Percentiles rank a stretch among this genome's conserved stretches.
These are phyloP conservation scores for Ichneumoninae sp. DNA, from an alignment of 2,888 invertebrate genomes.

Conservation along the genomic window DNA sequence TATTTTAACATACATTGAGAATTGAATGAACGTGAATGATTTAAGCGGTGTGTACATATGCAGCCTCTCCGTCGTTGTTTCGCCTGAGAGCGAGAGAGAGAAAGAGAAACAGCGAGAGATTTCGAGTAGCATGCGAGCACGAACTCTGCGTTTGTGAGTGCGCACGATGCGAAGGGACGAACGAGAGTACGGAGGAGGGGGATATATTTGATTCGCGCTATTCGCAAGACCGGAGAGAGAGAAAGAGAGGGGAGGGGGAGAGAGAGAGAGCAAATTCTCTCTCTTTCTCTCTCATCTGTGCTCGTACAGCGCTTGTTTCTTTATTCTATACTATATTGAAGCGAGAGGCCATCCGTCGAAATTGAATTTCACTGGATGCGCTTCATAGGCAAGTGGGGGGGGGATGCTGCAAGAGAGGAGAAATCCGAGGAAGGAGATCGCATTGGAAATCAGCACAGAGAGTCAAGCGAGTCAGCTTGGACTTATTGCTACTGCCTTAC, in stretches of 20 bases:
- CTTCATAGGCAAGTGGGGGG: neutral
- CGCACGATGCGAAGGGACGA: constrained; percentile 13
- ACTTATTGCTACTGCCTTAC: constrained; percentile 46
- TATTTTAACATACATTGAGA: constrained; percentile 66
- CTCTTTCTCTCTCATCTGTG: neutral
- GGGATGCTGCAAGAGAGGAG: constrained; percentile 42
- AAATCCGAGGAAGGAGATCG: constrained; percentile 57
- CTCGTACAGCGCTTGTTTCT: neutral
- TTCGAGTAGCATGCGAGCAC: neutral
- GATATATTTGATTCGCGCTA: constrained; percentile 52
- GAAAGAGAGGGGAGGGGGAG: neutral
- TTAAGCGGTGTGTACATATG: constrained; percentile 53
- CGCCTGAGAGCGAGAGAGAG: constrained; percentile 29
- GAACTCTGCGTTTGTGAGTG: neutral
- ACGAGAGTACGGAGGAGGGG: constrained; percentile 25
- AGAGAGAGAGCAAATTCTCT: neutral
- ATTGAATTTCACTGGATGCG: constrained; percentile 60
- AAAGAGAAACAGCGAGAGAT: neutral
- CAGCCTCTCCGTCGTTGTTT: constrained; percentile 53
- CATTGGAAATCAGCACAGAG: constrained; percentile 66
- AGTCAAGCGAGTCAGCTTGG: constrained; percentile 26
- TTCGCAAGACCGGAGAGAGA: constrained; percentile 37
- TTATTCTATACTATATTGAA: neutral
- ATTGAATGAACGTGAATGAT: constrained; percentile 67
- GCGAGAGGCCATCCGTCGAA: constrained; percentile 46